Conservation (phyloP, 1,140 invertebrate species). For the Wasmannia auropunctata region DNA sequence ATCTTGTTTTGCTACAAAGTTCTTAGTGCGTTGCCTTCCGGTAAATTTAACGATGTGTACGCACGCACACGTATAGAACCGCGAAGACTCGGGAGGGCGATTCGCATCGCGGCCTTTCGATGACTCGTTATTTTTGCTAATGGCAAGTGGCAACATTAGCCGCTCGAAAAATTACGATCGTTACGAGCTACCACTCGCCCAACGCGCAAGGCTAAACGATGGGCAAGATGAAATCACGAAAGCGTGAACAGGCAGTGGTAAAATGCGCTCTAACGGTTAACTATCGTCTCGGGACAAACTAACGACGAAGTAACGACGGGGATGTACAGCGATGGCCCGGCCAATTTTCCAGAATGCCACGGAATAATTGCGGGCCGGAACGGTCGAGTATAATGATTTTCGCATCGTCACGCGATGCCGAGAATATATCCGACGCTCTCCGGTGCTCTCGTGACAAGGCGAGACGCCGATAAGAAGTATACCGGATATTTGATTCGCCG, state of each 20-base stretch:
- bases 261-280: slow-evolving; percentile 26
- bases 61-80: neutral
- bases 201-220: neutral
- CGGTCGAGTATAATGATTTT: slow-evolving; percentile 34
- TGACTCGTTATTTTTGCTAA: slow-evolving; percentile 42
- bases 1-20: neutral
- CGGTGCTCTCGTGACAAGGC: neutral
- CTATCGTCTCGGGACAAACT: neutral
- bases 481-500: neutral
- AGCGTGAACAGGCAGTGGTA: slow-evolving; percentile 32
- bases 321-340: neutral
- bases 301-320: slow-evolving; percentile 35
- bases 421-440: neutral
- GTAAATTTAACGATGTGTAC: neutral
- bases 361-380: slow-evolving; percentile 43
- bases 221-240: slow-evolving; percentile 36
- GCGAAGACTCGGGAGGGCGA: neutral
- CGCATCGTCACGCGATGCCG: slow-evolving; percentile 35
- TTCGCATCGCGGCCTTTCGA: slow-evolving; percentile 9
- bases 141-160: slow-evolving; percentile 32
- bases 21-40: neutral
- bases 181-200: slow-evolving; percentile 24
- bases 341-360: slow-evolving; percentile 51
- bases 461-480: neutral
- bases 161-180: slow-evolving; percentile 23